A percentile compares a stretch with the other conserved stretches of the same genome.
These are phyloP conservation scores for Amphilophus citrinellus DNA, from an alignment of 2,113 vertebrate genomes.

Conservation along the genomic window DNA sequence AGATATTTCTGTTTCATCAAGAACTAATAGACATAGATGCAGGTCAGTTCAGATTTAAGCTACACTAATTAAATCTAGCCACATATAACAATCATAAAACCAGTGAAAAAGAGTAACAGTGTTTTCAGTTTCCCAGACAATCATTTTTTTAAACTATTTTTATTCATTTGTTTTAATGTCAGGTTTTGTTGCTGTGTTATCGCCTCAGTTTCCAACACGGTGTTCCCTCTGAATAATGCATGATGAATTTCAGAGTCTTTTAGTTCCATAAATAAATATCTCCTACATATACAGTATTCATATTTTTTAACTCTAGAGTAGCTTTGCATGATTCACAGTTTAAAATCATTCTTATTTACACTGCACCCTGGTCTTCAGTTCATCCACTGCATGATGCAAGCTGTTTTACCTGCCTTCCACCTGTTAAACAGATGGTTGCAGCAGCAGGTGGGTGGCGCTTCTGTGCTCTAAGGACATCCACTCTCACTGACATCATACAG, in stretches of 20 bases:
- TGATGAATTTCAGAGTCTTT: not conserved
- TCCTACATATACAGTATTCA: not conserved
- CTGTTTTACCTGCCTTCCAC: not conserved
- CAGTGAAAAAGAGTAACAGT: not conserved
- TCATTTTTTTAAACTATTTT: not conserved
- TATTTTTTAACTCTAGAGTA: not conserved
- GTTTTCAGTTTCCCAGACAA: not conserved
- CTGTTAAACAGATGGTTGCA: not conserved
- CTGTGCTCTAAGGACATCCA: not conserved
- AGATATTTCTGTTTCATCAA: not conserved
- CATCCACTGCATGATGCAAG: not conserved
- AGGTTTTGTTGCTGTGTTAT: not conserved
- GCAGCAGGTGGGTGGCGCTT: constrained; percentile 9
- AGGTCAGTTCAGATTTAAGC: not conserved
- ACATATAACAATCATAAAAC: not conserved
- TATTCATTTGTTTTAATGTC: not conserved
- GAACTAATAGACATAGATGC: not conserved
- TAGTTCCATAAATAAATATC: not conserved
- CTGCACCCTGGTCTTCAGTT: not conserved
- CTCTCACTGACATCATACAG: not conserved
- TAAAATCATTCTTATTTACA: not conserved
- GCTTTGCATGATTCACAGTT: not conserved
- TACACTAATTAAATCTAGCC: not conserved
- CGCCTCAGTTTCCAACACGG: not conserved
- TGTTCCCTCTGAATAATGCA: not conserved